Conservation (phyloP, 2,797 vertebrate genomes). For the Catharus ustulatus region DNA sequence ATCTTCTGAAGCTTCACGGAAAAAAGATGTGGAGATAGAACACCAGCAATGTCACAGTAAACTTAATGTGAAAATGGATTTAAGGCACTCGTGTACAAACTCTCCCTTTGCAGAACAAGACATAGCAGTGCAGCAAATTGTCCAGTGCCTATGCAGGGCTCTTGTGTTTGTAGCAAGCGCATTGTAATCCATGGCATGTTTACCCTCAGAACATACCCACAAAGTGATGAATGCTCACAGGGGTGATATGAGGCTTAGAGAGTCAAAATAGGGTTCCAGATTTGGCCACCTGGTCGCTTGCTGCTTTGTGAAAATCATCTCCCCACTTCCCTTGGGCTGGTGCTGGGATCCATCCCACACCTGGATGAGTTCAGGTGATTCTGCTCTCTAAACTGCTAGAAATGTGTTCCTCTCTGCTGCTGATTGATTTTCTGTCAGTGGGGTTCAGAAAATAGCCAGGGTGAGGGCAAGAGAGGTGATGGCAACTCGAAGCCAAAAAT, state of each 20-base stretch:
- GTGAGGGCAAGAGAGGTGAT: background rate
- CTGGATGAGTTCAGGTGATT: background rate
- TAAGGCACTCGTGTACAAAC: background rate
- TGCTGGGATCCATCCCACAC: background rate
- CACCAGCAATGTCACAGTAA: background rate
- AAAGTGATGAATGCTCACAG: background rate
- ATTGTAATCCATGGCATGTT: background rate
- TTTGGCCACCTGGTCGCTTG: background rate
- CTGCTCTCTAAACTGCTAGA: background rate
- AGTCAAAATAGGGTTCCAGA: background rate
- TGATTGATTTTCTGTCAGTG: background rate
- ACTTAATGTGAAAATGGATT: background rate
- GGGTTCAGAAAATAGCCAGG: background rate
- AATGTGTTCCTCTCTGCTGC: background rate
- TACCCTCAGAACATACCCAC: background rate
- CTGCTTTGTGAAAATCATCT: background rate
- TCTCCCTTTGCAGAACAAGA: background rate
- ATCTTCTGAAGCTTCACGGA: background rate
- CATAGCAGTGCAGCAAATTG: background rate
- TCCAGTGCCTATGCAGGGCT: background rate
- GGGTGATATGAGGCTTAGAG: background rate
- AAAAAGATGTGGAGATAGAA: background rate
- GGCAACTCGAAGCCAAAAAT: background rate
- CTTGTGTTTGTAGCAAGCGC: background rate
- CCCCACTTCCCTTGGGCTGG: background rate